Conservation (phyloP, 1,140 invertebrate species). For the Ceratoteleas bidentatus region DNA sequence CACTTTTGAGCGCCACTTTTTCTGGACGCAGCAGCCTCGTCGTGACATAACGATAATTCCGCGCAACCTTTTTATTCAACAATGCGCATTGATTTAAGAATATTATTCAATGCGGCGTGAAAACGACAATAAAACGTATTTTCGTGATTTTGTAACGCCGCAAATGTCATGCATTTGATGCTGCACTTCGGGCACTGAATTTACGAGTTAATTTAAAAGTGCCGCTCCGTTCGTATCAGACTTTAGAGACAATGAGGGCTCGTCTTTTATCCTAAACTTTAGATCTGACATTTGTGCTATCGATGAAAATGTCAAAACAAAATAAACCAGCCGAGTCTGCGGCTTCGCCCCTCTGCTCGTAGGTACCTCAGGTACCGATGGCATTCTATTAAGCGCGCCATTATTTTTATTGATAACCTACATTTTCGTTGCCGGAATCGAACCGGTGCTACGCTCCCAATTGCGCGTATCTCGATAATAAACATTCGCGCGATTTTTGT, state of each 20-base stretch:
- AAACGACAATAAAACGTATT: constrained; percentile 52
- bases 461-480: constrained; percentile 52
- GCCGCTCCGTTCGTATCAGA: constrained; percentile 53
- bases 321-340: constrained; percentile 43
- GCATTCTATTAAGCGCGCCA: constrained; percentile 43
- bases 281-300: constrained; percentile 68
- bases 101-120: constrained; percentile 40
- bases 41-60: constrained; percentile 25
- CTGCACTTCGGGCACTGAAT: constrained; percentile 39
- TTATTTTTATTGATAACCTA: constrained; percentile 64
- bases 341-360: constrained; percentile 24
- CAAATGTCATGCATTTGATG: constrained; percentile 64
- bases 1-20: too few relatives aligned
- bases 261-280: constrained; percentile 69
- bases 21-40: not conserved
- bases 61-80: constrained; percentile 42
- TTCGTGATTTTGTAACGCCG: constrained; percentile 52
- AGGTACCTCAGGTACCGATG: constrained; percentile 40
- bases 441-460: constrained; percentile 54
- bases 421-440: constrained; percentile 34
- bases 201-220: constrained; percentile 68
- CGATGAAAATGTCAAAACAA: constrained; percentile 69
- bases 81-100: constrained; percentile 48
- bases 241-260: constrained; percentile 64
- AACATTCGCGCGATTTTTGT: constrained; percentile 49